phyloP scores from a whole-genome alignment of 2,113 vertebrate genomes.

The Glaucomys volans region DNA sequence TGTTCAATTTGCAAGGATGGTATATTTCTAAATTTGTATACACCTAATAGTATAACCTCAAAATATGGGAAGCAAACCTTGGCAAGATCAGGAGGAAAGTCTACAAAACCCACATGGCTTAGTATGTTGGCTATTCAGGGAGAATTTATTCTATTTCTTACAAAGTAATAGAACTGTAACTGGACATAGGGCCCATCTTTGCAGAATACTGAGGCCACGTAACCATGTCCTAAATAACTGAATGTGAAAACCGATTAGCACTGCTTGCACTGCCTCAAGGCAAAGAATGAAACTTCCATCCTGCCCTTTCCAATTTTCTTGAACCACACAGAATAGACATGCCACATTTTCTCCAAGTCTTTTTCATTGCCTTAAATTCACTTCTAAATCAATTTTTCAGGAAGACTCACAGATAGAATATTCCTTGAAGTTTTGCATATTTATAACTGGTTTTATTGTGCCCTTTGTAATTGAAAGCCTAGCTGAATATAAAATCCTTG shows the following conservation, averaged over 20 bases:
- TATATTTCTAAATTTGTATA: background rate
- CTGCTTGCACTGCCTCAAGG: conserved; percentile 5
- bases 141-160: background rate
- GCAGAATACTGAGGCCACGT: background rate
- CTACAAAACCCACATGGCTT: background rate
- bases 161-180: background rate
- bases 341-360: background rate
- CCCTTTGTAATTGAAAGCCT: conserved; percentile 2
- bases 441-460: conserved; percentile 20
- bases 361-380: background rate
- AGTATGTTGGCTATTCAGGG: background rate
- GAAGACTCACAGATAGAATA: background rate
- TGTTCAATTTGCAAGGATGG: background rate
- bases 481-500: background rate
- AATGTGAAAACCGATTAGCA: conserved; percentile 55
- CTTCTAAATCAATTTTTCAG: background rate
- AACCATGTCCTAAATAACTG: conserved; percentile 39
- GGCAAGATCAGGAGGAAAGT: background rate
- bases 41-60: background rate
- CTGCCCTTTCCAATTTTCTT: conserved; percentile 5
- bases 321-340: background rate
- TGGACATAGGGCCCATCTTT: background rate
- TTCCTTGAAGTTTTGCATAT: conserved; percentile 18
- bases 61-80: background rate
- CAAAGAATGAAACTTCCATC: conserved; percentile 39